phyloP scores from a whole-genome alignment of 1,140 invertebrate species.

The Eciton burchellii region DNA sequence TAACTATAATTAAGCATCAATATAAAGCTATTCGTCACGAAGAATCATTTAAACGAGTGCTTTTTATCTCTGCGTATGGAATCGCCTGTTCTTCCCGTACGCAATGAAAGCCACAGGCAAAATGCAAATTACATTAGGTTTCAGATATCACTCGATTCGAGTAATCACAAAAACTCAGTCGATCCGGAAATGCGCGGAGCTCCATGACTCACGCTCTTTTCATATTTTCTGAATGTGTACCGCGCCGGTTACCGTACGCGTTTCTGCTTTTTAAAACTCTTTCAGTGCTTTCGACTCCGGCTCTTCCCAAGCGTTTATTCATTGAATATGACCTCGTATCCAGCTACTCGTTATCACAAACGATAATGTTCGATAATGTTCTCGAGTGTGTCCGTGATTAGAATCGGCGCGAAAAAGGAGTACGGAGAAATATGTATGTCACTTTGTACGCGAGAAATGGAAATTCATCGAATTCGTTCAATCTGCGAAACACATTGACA shows the following conservation, averaged over 20 bases:
- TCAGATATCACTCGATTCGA: background rate
- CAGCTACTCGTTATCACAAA: slow-evolving; percentile 36
- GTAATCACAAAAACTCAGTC: too few species aligned
- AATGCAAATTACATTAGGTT: slow-evolving; percentile 7
- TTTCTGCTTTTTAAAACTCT: slow-evolving; percentile 10
- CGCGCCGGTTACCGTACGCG: background rate
- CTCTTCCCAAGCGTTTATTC: slow-evolving; percentile 12
- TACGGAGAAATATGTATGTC: slow-evolving; percentile 11
- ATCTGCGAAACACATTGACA: slow-evolving; percentile 1
- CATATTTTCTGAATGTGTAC: slow-evolving; percentile 6
- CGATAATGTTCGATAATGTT: slow-evolving; percentile 52
- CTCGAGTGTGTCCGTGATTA: slow-evolving; percentile 43
- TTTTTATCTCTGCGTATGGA: slow-evolving; percentile 24
- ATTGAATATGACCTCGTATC: slow-evolving; percentile 32
- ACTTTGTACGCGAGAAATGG: slow-evolving; percentile 41
- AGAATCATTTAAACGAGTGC: background rate
- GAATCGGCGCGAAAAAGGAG: slow-evolving; percentile 21
- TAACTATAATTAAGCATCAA: background rate
- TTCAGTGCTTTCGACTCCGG: too few species aligned
- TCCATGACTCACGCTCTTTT: slow-evolving; percentile 33
- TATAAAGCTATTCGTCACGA: slow-evolving; percentile 26
- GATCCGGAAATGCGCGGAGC: too few species aligned
- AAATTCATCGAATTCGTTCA: slow-evolving; percentile 30
- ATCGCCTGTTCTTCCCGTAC: slow-evolving; percentile 13
- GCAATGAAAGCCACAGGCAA: too few species aligned